phyloP scores from a whole-genome alignment of 1,140 invertebrate species.

The Musca vetustissima region DNA sequence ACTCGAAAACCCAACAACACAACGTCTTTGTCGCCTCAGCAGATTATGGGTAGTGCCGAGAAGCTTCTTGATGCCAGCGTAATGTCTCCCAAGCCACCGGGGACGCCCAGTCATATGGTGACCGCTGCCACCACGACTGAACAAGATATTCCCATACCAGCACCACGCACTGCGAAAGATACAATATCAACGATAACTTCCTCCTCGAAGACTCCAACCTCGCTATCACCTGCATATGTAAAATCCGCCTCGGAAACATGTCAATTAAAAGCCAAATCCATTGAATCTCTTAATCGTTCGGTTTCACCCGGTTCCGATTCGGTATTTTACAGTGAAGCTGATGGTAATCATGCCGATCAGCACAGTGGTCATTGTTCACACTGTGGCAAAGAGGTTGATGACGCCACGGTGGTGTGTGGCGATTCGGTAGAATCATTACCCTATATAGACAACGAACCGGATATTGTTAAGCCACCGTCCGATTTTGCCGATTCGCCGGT shows the following conservation, averaged over 20 bases:
- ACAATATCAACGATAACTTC: constrained; percentile 32
- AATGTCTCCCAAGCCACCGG: constrained; percentile 13
- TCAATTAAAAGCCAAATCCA: constrained; percentile 77
- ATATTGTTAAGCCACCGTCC: constrained; percentile 82
- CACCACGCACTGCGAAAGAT: constrained; percentile 4
- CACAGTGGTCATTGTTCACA: constrained; percentile 67
- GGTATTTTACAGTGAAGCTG: constrained; percentile 82
- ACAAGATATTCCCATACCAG: neutral
- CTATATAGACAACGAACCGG: constrained; percentile 57
- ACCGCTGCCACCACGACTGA: constrained; percentile 23
- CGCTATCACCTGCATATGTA: constrained; percentile 22
- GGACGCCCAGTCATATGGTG: constrained; percentile 11
- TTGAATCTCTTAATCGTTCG: constrained; percentile 74
- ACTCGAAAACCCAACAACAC: constrained; percentile 21
- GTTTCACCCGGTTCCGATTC: constrained; percentile 85
- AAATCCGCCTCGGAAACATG: constrained; percentile 55
- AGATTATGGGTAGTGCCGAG: constrained; percentile 39
- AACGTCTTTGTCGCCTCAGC: constrained; percentile 29
- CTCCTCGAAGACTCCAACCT: constrained; percentile 14
- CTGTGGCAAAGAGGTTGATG: constrained; percentile 75
- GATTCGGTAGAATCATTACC: constrained; percentile 53
- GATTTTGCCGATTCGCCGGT: constrained; percentile 84
- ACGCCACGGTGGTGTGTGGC: constrained; percentile 56
- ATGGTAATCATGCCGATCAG: constrained; percentile 55
- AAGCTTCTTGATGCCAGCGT: constrained; percentile 45